phyloP scores from a whole-genome alignment of 2,888 invertebrate genomes.

The Napeogenes sylphis region DNA sequence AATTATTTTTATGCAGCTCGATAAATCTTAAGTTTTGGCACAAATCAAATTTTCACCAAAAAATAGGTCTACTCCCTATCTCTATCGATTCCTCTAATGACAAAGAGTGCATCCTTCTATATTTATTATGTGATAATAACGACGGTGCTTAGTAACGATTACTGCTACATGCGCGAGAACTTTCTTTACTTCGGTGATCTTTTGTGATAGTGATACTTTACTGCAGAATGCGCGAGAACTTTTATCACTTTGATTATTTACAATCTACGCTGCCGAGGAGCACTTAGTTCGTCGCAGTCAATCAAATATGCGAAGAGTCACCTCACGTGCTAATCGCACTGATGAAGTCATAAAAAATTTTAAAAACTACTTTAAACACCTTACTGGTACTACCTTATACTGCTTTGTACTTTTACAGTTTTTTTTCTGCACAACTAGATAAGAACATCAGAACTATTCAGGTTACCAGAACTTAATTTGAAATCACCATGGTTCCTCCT shows the following conservation, averaged over 20 bases:
- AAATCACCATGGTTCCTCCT: no score
- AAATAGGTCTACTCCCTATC: no score
- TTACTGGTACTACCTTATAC: no score
- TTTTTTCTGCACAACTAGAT: no score
- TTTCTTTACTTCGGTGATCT: slow-evolving; percentile 28
- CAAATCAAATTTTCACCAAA: no score
- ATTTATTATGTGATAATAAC: not conserved
- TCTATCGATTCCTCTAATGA: no score
- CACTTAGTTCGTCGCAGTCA: slow-evolving; percentile 39
- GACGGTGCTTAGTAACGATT: not conserved
- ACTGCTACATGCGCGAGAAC: slow-evolving; percentile 18
- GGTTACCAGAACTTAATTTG: no score
- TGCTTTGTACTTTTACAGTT: no score
- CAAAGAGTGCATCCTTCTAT: not conserved
- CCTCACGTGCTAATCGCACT: slow-evolving; percentile 38
- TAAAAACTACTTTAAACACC: no score
- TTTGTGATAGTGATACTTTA: slow-evolving; percentile 27
- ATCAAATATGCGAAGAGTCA: slow-evolving; percentile 39
- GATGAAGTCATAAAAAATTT: slow-evolving; percentile 20
- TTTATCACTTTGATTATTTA: slow-evolving; percentile 27
- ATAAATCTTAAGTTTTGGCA: no score
- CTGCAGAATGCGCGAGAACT: slow-evolving; percentile 18
- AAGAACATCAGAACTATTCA: no score
- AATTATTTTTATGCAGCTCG: no score
- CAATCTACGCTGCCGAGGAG: slow-evolving; percentile 33